Evolutionary conservation across 2,888 invertebrate species (phyloP), one percentile per base, ranked within the genome.

Genomic region (Stenodema calcarata): DNA sequence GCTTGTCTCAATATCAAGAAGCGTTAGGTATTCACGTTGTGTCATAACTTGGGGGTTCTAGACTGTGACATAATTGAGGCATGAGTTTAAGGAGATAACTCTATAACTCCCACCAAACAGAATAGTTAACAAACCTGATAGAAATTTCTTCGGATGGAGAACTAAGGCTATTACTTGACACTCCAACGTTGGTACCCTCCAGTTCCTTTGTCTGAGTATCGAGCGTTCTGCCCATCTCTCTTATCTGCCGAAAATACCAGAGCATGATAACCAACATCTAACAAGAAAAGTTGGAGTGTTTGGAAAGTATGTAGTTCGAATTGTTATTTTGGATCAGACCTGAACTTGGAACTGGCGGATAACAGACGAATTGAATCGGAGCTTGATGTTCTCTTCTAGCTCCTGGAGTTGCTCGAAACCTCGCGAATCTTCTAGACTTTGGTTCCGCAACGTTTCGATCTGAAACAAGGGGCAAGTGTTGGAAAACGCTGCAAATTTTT

Each of bases 71-170:
- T n/a, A n/a, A n/a, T n/a, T n/a, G n/a, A n/a, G n/a, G n/a, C n/a
- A n/a, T n/a, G n/a, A n/a, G n/a, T n/a, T n/a, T n/a, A n/a, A n/a
- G n/a, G n/a, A n/a, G n/a, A n/a, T n/a, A n/a, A n/a, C n/a, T n/a
- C n/a, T n/a, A n/a, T n/a, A n/a, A n/a, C n/a, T n/a, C n/a, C n/a
- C n/a, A n/a, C n/a, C n/a, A n/a, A n/a, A n/a, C n/a, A n/a, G n/a
- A n/a, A n/a, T n/a, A n/a, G 62, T 11, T 6, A 42, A 73, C 70
- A 3, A 76, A 89, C 89, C 89, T 88, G 27, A 89, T 87, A 35
- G 97, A 97, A 50, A 96, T 94, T 90, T 97, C 97, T 91, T 97
- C 97, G 88, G 95, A 96, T 76, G 95, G 95, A 88, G 95, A 95
- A 90, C 95, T 95, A 90, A 95, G 93, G 89, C 94, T 93, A 73